Percentiles rank a stretch among this genome's conserved stretches.
These are phyloP conservation scores for Dendronephthya gigantea DNA, from an alignment of 64 coral and sea anemone species.

Conservation along the genomic window DNA sequence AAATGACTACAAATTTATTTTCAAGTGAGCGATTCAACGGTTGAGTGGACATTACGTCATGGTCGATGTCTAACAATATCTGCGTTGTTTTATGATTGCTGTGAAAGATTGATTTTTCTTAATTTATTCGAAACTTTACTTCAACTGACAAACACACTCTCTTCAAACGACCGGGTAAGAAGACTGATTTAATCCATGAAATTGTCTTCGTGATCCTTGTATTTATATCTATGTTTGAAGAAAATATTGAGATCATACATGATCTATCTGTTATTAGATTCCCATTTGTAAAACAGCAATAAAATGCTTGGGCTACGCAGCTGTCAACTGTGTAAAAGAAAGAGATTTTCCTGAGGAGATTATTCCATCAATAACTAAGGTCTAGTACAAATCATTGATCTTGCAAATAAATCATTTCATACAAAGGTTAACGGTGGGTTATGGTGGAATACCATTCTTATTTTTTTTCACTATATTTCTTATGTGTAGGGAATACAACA, in stretches of 20 bases:
- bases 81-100: constrained; percentile 82
- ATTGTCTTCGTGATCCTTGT: background rate
- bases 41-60: constrained; percentile 90
- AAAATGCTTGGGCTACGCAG: constrained; percentile 6
- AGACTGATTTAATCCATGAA: background rate
- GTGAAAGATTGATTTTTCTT: constrained; percentile 42
- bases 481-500: constrained; percentile 72
- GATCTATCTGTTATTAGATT: background rate
- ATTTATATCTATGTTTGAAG: background rate
- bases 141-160: constrained; percentile 52
- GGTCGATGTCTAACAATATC: constrained; percentile 74
- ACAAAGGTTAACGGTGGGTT: no score
- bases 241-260: background rate
- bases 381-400: no score
- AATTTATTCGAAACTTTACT: constrained; percentile 59
- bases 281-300: background rate
- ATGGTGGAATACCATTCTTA: no score
- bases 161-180: constrained; percentile 68
- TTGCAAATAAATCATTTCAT: no score
- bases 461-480: background rate
- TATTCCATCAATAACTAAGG: background rate
- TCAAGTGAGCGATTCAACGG: constrained; percentile 62
- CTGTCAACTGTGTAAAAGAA: background rate
- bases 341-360: background rate
- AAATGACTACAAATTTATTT: background rate